Evolutionary conservation across 2,797 vertebrate genomes (phyloP).

Genomic region (Thripadectes ignobilis): DNA sequence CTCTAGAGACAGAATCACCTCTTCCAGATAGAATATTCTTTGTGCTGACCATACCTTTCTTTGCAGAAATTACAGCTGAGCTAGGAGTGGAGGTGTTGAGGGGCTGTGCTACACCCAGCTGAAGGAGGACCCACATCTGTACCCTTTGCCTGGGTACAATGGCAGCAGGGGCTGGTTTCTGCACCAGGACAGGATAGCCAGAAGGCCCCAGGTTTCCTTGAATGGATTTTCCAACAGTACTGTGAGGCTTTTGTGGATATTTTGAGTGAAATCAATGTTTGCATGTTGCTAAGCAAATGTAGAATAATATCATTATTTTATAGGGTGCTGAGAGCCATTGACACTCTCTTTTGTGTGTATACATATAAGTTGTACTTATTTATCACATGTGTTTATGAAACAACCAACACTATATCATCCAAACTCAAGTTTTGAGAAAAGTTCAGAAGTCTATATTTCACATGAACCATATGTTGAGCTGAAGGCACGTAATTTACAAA

Average conservation of each 20-base stretch:
- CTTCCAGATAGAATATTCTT: background rate
- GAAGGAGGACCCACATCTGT: background rate
- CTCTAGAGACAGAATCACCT: background rate
- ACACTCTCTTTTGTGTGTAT: background rate
- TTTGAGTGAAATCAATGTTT: background rate
- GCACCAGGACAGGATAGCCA: background rate
- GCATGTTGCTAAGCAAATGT: background rate
- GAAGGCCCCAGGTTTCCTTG: background rate
- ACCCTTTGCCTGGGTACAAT: background rate
- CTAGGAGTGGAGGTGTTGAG: background rate
- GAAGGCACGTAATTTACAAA: slow-evolving; percentile 68
- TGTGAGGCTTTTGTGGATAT: background rate
- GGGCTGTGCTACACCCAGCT: fast-evolving
- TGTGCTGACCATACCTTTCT: background rate
- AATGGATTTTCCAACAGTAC: background rate
- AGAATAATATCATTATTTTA: background rate
- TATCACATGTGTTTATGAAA: slow-evolving; percentile 53
- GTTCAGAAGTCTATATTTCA: slow-evolving; percentile 69
- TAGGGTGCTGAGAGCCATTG: background rate
- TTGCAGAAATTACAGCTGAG: background rate
- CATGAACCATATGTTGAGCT: slow-evolving; percentile 59
- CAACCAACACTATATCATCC: background rate
- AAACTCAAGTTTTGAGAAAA: slow-evolving; percentile 64
- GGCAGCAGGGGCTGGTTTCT: background rate
- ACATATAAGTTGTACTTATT: slow-evolving; percentile 15